phyloP scores from a whole-genome alignment of 2,888 invertebrate species.

The Cecidostiba fungosa region DNA sequence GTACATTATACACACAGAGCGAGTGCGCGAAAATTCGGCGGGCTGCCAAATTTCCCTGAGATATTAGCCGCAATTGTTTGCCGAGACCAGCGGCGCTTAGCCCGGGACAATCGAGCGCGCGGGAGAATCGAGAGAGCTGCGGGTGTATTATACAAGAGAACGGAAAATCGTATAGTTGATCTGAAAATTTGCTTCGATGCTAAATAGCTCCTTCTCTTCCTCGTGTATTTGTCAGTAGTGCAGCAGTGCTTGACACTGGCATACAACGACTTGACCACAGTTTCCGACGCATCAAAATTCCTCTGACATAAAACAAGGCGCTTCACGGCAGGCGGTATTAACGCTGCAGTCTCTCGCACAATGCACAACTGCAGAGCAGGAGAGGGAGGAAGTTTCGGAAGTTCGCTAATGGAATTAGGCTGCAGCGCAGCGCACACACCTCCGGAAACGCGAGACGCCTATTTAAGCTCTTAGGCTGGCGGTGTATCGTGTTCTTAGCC shows the following conservation, averaged over 20 bases:
- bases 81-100: background rate
- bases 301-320: too few relatives aligned
- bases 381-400: constrained; percentile 35
- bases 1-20: background rate
- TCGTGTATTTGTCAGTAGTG: too few relatives aligned
- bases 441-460: constrained; percentile 48
- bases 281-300: too few relatives aligned
- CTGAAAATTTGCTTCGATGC: too few relatives aligned
- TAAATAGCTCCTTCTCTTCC: too few relatives aligned
- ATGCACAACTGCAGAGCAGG: constrained; percentile 5
- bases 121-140: background rate
- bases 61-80: constrained; percentile 10
- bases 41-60: background rate
- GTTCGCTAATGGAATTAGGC: constrained; percentile 56
- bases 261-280: too few relatives aligned
- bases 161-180: too few relatives aligned
- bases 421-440: background rate
- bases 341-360: constrained; percentile 41
- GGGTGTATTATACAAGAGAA: background rate
- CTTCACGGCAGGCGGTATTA: constrained; percentile 41
- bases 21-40: background rate
- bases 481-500: constrained; percentile 55
- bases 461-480: constrained; percentile 51
- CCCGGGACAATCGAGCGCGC: background rate
- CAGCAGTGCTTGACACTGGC: too few relatives aligned